These are phyloP conservation scores for Saguinus imperator DNA, from an alignment of 2,113 vertebrate species.

Conservation along the genomic window DNA sequence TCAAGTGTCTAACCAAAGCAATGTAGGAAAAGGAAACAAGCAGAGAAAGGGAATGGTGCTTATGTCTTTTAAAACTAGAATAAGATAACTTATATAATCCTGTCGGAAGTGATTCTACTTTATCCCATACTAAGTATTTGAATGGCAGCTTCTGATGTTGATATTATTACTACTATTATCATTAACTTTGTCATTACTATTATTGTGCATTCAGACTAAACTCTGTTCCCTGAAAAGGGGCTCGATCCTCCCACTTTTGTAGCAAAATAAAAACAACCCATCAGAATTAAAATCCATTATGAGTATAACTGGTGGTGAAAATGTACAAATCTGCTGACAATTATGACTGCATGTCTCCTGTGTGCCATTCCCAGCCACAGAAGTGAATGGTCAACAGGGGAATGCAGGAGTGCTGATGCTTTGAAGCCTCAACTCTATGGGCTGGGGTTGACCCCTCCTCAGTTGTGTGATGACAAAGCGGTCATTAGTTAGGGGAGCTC, in stretches of 20 bases:
- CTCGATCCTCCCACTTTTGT: slow-evolving; percentile 74
- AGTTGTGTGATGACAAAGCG: slow-evolving; percentile 82
- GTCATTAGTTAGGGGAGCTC: slow-evolving; percentile 80
- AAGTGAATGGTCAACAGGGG: slow-evolving; percentile 73
- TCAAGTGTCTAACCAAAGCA: slow-evolving; percentile 47
- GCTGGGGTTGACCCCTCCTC: slow-evolving; percentile 78
- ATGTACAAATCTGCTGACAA: slow-evolving; percentile 82
- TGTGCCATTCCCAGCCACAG: slow-evolving; percentile 67
- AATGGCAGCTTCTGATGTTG: neutral
- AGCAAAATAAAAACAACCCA: slow-evolving; percentile 80
- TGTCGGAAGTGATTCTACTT: neutral
- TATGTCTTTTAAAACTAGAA: slow-evolving; percentile 70
- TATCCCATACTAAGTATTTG: neutral
- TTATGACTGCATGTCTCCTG: slow-evolving; percentile 73
- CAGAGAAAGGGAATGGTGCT: neutral
- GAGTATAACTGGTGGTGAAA: slow-evolving; percentile 69
- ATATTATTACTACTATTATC: neutral
- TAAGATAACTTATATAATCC: neutral
- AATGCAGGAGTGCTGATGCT: slow-evolving; percentile 71
- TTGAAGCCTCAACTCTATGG: slow-evolving; percentile 69
- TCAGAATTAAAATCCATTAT: slow-evolving; percentile 81
- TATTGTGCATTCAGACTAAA: slow-evolving; percentile 47
- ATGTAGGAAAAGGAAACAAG: slow-evolving; percentile 29
- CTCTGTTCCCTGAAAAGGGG: slow-evolving; percentile 73
- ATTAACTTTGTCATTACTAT: neutral